Percentiles rank a stretch among this genome's conserved stretches.
phyloP scores from a whole-genome alignment of 2,113 vertebrate genomes.

The Pachypanchax playfairii region DNA sequence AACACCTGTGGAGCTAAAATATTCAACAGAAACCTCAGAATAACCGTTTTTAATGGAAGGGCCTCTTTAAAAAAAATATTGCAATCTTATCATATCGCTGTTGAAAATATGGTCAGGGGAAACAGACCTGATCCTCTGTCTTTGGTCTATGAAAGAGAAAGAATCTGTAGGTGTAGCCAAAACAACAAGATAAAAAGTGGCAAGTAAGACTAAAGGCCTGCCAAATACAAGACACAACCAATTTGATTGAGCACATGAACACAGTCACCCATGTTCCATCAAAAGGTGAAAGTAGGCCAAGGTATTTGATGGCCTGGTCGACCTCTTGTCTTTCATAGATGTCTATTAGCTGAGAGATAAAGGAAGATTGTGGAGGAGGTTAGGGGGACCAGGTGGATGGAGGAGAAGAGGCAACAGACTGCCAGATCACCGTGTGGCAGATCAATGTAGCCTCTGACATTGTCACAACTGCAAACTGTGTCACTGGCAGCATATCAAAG shows the following conservation, averaged over 20 bases:
- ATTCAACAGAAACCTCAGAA: no score
- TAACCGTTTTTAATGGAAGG: no score
- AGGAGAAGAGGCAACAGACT: slow-evolving; percentile 47
- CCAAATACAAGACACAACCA: slow-evolving; percentile 19
- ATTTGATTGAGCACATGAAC: slow-evolving; percentile 8
- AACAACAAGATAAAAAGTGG: slow-evolving; percentile 8
- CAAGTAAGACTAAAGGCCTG: slow-evolving; percentile 14
- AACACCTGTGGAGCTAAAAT: no score
- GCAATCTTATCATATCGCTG: background rate
- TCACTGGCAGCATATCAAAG: slow-evolving; percentile 41
- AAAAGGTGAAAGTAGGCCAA: slow-evolving; percentile 30
- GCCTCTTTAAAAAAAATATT: no score
- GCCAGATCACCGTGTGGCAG: slow-evolving; percentile 60
- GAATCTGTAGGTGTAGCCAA: slow-evolving; percentile 1
- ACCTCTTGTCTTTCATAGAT: slow-evolving; percentile 57
- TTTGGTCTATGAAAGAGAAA: slow-evolving; percentile 5
- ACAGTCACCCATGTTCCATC: slow-evolving; percentile 12
- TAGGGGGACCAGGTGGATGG: background rate
- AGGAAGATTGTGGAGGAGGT: background rate
- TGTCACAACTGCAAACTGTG: slow-evolving; percentile 39
- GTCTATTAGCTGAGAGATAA: slow-evolving; percentile 59
- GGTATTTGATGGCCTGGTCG: slow-evolving; percentile 26
- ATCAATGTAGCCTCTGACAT: slow-evolving; percentile 60
- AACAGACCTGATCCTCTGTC: background rate
- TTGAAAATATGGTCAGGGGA: background rate